A percentile compares a stretch with the other conserved stretches of the same genome.
These are phyloP conservation scores for Eumacrocentrus americanus DNA, from an alignment of 2,888 invertebrate genomes.

Conservation along the genomic window DNA sequence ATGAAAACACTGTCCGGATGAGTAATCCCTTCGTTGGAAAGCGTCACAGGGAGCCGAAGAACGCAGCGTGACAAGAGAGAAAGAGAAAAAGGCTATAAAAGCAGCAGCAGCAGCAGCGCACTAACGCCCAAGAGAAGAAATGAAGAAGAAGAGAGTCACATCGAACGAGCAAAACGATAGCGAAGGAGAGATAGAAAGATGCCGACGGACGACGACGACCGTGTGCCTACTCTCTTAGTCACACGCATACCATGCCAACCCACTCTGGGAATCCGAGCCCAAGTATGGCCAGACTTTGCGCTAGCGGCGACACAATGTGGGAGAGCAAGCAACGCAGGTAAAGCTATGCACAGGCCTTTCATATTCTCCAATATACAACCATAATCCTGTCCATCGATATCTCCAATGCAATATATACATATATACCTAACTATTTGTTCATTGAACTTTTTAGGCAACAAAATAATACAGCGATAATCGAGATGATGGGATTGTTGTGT, in stretches of 20 bases:
- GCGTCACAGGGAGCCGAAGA: slow-evolving; percentile 1
- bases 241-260: slow-evolving; percentile 32
- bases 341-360: not conserved
- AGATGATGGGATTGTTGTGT: slow-evolving; percentile 8
- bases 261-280: slow-evolving; percentile 35
- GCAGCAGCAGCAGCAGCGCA: too few species aligned
- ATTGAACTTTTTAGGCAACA: too few species aligned
- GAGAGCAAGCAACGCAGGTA: slow-evolving; percentile 1
- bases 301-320: slow-evolving; percentile 24
- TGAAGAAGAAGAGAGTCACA: too few species aligned
- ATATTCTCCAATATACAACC: not conserved
- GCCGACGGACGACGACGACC: not conserved
- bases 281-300: slow-evolving; percentile 35
- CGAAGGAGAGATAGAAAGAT: not conserved
- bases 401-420: not conserved
- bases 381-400: not conserved
- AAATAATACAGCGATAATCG: slow-evolving; percentile 7
- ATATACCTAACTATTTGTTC: not conserved
- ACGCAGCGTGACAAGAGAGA: slow-evolving; percentile 11
- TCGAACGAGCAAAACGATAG: too few species aligned
- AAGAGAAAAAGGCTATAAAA: slow-evolving; percentile 21
- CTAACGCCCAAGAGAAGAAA: slow-evolving; percentile 14
- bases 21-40: slow-evolving; percentile 32
- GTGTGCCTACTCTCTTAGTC: slow-evolving; percentile 31
- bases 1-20: slow-evolving; percentile 37